Percentiles rank a stretch among this genome's conserved stretches.
Conservation (phyloP, 2,113 vertebrate species). For the Psittacula cyanocephala region DNA sequence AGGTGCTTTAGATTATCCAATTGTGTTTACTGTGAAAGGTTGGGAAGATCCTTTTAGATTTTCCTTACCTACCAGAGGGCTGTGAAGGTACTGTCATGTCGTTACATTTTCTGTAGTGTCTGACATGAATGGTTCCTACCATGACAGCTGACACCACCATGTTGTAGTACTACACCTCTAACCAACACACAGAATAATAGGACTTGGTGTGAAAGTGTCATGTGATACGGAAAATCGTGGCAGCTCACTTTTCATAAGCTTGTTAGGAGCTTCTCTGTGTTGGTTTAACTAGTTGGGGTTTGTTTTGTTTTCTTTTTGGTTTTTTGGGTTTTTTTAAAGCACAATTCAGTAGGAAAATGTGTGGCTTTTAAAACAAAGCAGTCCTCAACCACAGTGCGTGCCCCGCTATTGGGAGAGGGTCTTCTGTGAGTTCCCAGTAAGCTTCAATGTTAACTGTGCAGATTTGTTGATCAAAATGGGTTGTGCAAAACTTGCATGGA, state of each 20-base stretch:
- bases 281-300: not conserved
- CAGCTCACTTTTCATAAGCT: slow-evolving; percentile 32
- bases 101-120: slow-evolving; percentile 18
- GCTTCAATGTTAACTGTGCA: not conserved
- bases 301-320: not conserved
- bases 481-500: not conserved
- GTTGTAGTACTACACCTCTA: slow-evolving; percentile 18
- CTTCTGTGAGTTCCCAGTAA: not conserved
- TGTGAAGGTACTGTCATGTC: slow-evolving; percentile 67
- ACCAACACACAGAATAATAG: slow-evolving; percentile 8
- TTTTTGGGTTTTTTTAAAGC: not conserved
- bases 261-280: slow-evolving; percentile 21
- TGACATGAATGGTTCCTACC: slow-evolving; percentile 43
- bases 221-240: not conserved
- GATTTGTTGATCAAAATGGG: not conserved
- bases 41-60: slow-evolving; percentile 49
- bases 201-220: not conserved
- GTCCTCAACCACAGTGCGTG: not conserved
- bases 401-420: not conserved
- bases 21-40: slow-evolving; percentile 65
- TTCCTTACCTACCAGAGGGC: slow-evolving; percentile 57
- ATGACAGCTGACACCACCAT: slow-evolving; percentile 22
- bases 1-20: slow-evolving; percentile 55
- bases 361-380: slow-evolving; percentile 9
- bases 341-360: not conserved